Evolutionary conservation across 2,888 invertebrate species (phyloP).

Genomic region (Rhaphigaster nebulosa): DNA sequence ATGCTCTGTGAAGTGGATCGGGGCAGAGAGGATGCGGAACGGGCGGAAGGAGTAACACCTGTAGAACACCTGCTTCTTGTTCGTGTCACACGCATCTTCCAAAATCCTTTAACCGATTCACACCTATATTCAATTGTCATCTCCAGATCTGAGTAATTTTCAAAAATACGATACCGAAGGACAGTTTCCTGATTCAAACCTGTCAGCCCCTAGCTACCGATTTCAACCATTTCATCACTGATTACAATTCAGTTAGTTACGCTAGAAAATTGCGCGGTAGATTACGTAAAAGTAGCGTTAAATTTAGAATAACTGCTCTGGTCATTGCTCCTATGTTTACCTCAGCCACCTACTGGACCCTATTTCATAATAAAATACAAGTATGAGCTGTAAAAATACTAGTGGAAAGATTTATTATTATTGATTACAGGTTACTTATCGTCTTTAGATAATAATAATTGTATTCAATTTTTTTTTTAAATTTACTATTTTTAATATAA

Average conservation of each 20-base stretch:
- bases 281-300: background rate
- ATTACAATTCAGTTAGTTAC: background rate
- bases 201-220: background rate
- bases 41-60: background rate
- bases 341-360: background rate
- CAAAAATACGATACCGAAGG: background rate
- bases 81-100: background rate
- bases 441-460: no score
- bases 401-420: no score
- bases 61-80: background rate
- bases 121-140: background rate
- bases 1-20: slow-evolving; percentile 32
- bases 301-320: background rate
- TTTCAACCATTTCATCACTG: background rate
- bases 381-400: no score
- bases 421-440: no score
- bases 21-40: background rate
- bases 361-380: no score
- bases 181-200: background rate
- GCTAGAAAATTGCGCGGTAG: background rate
- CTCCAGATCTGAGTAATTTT: background rate
- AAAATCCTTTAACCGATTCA: background rate
- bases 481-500: no score
- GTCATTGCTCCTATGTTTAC: background rate
- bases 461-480: no score